Conservation (phyloP, 2,113 vertebrate genomes). For the Stegostoma tigrinum region DNA sequence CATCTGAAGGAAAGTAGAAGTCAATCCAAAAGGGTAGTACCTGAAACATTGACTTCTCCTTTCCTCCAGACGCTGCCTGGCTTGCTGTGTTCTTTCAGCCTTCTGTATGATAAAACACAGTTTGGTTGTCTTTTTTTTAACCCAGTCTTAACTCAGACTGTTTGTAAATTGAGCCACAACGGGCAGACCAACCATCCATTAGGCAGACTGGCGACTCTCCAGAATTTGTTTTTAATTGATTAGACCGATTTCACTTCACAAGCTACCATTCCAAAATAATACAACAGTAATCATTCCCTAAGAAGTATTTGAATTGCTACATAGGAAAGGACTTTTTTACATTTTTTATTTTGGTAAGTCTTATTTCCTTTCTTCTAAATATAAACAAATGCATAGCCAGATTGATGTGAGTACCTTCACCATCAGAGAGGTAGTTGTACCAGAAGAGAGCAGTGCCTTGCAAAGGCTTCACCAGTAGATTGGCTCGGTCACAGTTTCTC, state of each 20-base stretch:
- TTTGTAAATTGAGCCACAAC: too few relatives aligned
- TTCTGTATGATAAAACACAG: neutral
- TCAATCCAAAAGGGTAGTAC: too few relatives aligned
- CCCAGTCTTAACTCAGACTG: neutral
- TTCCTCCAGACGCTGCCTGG: too few relatives aligned
- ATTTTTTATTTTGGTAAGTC: neutral
- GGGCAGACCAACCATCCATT: neutral
- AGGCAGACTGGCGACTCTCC: neutral
- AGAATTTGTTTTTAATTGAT: neutral
- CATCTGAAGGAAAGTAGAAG: too few relatives aligned
- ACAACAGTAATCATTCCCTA: neutral
- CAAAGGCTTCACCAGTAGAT: constrained; percentile 76
- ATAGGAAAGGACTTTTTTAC: neutral
- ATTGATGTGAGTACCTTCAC: constrained; percentile 65
- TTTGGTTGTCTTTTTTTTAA: neutral
- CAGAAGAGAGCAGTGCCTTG: constrained; percentile 86
- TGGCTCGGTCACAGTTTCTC: constrained; percentile 79
- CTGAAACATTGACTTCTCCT: too few relatives aligned
- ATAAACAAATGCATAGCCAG: neutral
- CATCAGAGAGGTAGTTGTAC: constrained; percentile 97
- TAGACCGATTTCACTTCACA: neutral
- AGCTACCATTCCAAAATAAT: neutral
- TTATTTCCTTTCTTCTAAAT: neutral
- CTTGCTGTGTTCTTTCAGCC: too few relatives aligned
- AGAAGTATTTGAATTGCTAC: neutral